Evolutionary conservation across 1,140 invertebrate genomes (phyloP).

Genomic region (Caenorhabditis latens): DNA sequence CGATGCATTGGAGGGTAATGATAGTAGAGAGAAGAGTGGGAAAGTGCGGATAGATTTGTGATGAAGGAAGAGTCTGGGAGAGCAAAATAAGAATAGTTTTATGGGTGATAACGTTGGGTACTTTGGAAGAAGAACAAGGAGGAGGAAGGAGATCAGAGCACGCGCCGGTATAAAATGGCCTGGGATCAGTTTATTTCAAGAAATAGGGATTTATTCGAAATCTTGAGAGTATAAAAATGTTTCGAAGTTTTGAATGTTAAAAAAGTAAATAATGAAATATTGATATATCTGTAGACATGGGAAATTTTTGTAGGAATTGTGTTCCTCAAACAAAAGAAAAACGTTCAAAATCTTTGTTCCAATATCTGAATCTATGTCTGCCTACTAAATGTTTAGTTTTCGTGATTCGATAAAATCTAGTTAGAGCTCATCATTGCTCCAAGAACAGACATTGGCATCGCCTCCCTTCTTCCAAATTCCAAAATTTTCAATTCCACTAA

Average conservation of each 20-base stretch:
- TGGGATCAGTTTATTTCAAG: background rate
- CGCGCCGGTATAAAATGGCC: background rate
- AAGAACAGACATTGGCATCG: background rate
- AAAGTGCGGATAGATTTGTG: constrained; percentile 24
- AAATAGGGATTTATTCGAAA: too few relatives aligned
- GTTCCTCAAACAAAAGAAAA: background rate
- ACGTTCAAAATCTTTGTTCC: constrained; percentile 18
- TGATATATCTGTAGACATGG: too few relatives aligned
- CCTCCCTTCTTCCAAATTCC: background rate
- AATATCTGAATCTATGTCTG: background rate
- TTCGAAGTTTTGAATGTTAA: too few relatives aligned
- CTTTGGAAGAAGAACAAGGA: background rate
- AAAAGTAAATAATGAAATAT: too few relatives aligned
- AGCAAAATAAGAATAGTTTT: constrained; percentile 48
- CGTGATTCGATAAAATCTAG: constrained; percentile 9
- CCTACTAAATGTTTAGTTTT: too few relatives aligned
- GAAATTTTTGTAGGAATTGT: background rate
- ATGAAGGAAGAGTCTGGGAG: constrained; percentile 10
- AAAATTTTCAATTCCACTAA: constrained; percentile 40
- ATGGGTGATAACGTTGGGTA: constrained; percentile 26
- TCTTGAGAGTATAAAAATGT: too few relatives aligned
- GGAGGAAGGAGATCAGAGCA: constrained; percentile 2
- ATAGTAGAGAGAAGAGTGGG: background rate
- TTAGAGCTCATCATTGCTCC: constrained; percentile 48
- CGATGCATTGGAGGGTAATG: constrained; percentile 25